Percentiles rank a stretch among this genome's conserved stretches.
phyloP scores from a whole-genome alignment of 2,797 vertebrate species.

The Sandelia bainsii region DNA sequence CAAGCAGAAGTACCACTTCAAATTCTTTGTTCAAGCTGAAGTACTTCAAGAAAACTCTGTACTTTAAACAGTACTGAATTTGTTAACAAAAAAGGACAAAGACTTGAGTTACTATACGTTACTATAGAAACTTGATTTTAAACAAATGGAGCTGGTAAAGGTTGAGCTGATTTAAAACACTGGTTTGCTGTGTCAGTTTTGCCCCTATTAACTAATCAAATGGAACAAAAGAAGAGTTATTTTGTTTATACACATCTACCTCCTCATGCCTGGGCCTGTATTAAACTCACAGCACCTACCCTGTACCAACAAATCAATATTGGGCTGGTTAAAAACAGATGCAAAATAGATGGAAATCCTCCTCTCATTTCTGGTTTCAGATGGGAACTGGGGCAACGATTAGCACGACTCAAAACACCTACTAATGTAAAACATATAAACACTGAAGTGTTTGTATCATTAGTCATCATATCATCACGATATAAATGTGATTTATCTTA shows the following conservation, averaged over 20 bases:
- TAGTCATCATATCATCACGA: not conserved
- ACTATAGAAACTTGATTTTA: too few relatives aligned
- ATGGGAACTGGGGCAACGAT: conserved; percentile 1
- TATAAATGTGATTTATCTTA: not conserved
- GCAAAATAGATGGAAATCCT: conserved; percentile 56
- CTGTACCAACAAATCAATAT: conserved; percentile 3
- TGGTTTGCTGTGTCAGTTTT: too few relatives aligned
- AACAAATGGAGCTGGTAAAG: too few relatives aligned
- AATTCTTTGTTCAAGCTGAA: too few relatives aligned
- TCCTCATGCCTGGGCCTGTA: not conserved
- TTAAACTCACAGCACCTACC: not conserved
- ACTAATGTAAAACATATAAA: conserved; percentile 2
- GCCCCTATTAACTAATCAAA: not conserved
- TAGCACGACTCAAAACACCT: conserved; percentile 8
- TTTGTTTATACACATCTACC: not conserved
- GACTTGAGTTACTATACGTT: too few relatives aligned
- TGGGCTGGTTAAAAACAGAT: conserved; percentile 36
- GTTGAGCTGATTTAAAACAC: too few relatives aligned
- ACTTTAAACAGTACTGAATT: too few relatives aligned
- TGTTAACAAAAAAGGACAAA: too few relatives aligned
- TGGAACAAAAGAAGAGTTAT: too few relatives aligned
- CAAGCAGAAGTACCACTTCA: too few relatives aligned
- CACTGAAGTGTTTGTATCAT: not conserved
- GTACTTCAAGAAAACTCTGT: too few relatives aligned
- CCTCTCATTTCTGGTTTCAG: conserved; percentile 1